phyloP scores from a whole-genome alignment of 1,140 invertebrate species.

The Coelopa frigida region DNA sequence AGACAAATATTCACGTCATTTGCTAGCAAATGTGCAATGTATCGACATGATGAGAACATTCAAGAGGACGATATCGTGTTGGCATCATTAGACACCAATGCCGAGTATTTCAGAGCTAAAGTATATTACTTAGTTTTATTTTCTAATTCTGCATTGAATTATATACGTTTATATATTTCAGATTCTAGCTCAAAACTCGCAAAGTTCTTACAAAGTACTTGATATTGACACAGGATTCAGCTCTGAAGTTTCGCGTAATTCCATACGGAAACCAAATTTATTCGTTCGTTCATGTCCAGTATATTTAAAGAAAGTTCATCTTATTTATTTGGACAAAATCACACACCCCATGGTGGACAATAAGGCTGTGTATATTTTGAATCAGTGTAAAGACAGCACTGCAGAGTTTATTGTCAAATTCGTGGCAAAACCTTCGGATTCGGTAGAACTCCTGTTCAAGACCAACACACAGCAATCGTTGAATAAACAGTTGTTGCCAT shows the following conservation, averaged over 20 bases:
- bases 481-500: constrained; percentile 9
- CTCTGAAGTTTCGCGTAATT: neutral
- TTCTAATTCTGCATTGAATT: no score
- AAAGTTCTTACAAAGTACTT: no score
- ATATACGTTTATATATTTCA: no score
- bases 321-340: constrained; percentile 6
- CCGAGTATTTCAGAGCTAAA: no score
- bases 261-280: neutral
- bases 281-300: constrained; percentile 3
- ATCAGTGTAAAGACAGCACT: neutral
- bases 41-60: neutral
- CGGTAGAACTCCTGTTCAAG: constrained; percentile 5
- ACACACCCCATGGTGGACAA: constrained; percentile 2
- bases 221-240: constrained; percentile 1
- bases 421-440: neutral
- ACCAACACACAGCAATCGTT: constrained; percentile 6
- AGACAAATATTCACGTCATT: neutral
- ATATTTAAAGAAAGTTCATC: neutral
- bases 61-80: neutral
- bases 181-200: no score
- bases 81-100: no score
- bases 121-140: no score
- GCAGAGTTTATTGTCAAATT: constrained; percentile 5
- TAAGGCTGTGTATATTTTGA: constrained; percentile 4
- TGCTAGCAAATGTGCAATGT: neutral